A percentile compares a stretch with the other conserved stretches of the same genome.
Evolutionary conservation across 2,797 vertebrate species (phyloP).

Genomic region (Siniperca obscura): DNA sequence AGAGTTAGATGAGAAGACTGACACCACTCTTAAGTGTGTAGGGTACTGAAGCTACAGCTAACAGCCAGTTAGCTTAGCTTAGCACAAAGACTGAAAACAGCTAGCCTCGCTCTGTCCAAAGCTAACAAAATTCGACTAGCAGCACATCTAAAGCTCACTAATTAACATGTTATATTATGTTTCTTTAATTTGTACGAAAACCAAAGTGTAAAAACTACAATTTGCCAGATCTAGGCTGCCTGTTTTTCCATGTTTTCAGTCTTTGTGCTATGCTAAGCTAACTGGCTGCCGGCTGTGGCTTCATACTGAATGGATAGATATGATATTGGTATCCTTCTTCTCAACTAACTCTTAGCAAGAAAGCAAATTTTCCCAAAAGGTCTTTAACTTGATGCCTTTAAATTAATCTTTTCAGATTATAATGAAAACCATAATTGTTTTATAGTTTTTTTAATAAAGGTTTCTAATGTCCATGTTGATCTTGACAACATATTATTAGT

Average conservation of each 20-base stretch:
- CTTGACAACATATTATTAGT: neutral
- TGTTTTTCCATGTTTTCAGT: neutral
- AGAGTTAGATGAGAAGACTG: no score
- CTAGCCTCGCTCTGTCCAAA: no score
- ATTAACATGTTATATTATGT: neutral
- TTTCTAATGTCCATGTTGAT: neutral
- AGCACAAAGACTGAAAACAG: neutral
- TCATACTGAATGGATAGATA: neutral
- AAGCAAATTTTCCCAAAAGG: neutral
- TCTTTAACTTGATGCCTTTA: neutral
- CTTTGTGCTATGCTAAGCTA: neutral
- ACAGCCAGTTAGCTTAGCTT: neutral
- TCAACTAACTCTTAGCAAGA: neutral
- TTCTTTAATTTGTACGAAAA: neutral
- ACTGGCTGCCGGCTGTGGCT: neutral
- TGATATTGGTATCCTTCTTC: neutral
- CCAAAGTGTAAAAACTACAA: no score
- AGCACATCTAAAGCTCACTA: neutral
- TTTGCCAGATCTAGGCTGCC: neutral
- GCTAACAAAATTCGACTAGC: neutral
- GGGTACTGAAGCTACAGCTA: neutral
- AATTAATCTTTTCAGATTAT: neutral
- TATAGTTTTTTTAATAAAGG: neutral
- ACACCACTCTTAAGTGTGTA: neutral
- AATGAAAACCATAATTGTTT: neutral